Evolutionary conservation across 2,797 vertebrate species (phyloP).

Genomic region (Taeniopygia guttata): DNA sequence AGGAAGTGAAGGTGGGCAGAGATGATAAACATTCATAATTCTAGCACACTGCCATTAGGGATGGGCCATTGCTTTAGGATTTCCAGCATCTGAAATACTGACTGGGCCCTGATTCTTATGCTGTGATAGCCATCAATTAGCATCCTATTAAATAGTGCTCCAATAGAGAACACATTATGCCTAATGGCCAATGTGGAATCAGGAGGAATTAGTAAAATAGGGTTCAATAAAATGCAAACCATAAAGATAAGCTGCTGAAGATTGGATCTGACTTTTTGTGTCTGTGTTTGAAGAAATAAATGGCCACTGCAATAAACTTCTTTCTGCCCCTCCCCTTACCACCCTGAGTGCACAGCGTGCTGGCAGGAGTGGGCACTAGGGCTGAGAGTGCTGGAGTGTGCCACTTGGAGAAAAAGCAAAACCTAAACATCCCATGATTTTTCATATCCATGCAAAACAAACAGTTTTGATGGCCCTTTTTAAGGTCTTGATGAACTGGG

Average conservation of each 20-base stretch:
- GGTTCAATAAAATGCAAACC: constrained; percentile 69
- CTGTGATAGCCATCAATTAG: constrained; percentile 58
- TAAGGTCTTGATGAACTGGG: neutral
- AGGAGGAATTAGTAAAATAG: constrained; percentile 71
- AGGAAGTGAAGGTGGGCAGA: neutral
- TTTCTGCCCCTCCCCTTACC: neutral
- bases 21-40: neutral
- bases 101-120: neutral
- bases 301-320: neutral
- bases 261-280: constrained; percentile 56
- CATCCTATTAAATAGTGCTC: constrained; percentile 54
- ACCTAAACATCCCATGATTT: neutral
- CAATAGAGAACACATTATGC: constrained; percentile 68
- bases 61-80: constrained; percentile 7
- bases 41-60: neutral
- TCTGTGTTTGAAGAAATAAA: constrained; percentile 53
- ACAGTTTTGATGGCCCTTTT: neutral
- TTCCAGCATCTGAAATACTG: neutral
- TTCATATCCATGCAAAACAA: neutral
- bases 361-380: fast-evolving
- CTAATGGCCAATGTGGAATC: constrained; percentile 61
- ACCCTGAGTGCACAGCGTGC: neutral
- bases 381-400: neutral
- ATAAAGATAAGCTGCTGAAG: constrained; percentile 74
- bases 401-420: neutral